These are phyloP conservation scores for Protosalanx chinensis DNA, from an alignment of 2,797 vertebrate species.

Conservation along the genomic window DNA sequence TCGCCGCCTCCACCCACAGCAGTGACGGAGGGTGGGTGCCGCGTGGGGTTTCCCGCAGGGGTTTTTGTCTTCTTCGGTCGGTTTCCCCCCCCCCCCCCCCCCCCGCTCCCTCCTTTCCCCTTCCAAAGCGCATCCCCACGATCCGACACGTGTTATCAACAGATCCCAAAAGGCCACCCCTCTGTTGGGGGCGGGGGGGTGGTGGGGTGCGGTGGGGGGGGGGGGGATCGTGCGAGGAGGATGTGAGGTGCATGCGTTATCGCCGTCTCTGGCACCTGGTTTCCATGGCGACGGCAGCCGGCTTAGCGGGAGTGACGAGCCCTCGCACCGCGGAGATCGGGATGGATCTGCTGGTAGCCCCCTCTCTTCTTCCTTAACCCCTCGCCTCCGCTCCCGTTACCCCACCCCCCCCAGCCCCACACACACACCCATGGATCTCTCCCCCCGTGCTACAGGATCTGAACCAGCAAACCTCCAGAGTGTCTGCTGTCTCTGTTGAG, in stretches of 20 bases:
- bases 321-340: conserved; percentile 34
- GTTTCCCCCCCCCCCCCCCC: too few relatives aligned
- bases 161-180: background rate
- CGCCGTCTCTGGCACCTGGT: conserved; percentile 47
- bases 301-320: conserved; percentile 25
- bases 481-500: too few relatives aligned
- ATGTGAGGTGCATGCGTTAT: conserved; percentile 18
- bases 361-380: background rate
- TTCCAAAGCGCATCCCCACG: background rate
- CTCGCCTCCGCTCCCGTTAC: background rate
- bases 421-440: too few relatives aligned
- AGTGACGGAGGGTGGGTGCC: too few relatives aligned
- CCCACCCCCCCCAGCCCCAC: too few relatives aligned
- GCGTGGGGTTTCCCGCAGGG: too few relatives aligned
- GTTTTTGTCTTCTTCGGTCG: too few relatives aligned
- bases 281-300: conserved; percentile 54
- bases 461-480: background rate
- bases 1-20: background rate
- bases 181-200: background rate
- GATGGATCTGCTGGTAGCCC: conserved; percentile 40
- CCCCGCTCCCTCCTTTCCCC: too few relatives aligned
- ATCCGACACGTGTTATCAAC: background rate
- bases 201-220: too few relatives aligned
- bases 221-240: background rate
- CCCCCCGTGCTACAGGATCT: background rate